These are phyloP conservation scores for Neosilurus mollespiculum DNA, from an alignment of 2,797 vertebrate genomes.

Conservation along the genomic window DNA sequence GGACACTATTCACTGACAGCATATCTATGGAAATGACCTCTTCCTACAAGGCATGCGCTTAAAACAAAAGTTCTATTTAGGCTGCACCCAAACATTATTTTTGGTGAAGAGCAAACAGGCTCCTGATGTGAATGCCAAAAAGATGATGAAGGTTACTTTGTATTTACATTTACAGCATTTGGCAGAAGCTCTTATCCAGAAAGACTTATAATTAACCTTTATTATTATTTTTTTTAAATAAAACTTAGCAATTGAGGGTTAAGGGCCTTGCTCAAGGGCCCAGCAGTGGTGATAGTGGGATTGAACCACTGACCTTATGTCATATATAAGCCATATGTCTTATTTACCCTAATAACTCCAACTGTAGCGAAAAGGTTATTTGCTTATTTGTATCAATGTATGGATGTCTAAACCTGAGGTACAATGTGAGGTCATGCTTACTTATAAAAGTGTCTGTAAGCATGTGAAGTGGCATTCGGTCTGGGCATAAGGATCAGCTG, in stretches of 20 bases:
- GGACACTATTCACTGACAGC: slow-evolving; percentile 8
- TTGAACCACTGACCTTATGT: too few species aligned
- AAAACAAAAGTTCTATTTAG: slow-evolving; percentile 9
- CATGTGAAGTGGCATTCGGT: not conserved
- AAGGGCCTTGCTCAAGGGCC: too few species aligned
- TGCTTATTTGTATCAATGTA: slow-evolving; percentile 27
- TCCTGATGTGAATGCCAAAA: slow-evolving; percentile 21
- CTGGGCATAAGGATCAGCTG: not conserved
- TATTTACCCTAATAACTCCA: slow-evolving; percentile 8
- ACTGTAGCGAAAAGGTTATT: not conserved
- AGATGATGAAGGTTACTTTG: slow-evolving; percentile 25
- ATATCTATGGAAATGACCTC: slow-evolving; percentile 26
- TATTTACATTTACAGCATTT: slow-evolving; percentile 8
- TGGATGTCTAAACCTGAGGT: slow-evolving; percentile 35
- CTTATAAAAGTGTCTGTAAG: not conserved
- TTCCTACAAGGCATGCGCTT: slow-evolving; percentile 1
- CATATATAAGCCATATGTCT: slow-evolving; percentile 28
- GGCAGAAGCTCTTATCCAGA: too few species aligned
- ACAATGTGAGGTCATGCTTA: not conserved
- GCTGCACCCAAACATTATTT: slow-evolving; percentile 24
- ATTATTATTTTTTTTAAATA: too few species aligned
- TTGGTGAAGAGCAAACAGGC: slow-evolving; percentile 22
- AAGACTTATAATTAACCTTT: too few species aligned
- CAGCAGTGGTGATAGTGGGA: too few species aligned
- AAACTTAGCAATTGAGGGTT: too few species aligned